A percentile compares a stretch with the other conserved stretches of the same genome.
Conservation (phyloP, 2,888 invertebrate species). For the Apodemia zela region DNA sequence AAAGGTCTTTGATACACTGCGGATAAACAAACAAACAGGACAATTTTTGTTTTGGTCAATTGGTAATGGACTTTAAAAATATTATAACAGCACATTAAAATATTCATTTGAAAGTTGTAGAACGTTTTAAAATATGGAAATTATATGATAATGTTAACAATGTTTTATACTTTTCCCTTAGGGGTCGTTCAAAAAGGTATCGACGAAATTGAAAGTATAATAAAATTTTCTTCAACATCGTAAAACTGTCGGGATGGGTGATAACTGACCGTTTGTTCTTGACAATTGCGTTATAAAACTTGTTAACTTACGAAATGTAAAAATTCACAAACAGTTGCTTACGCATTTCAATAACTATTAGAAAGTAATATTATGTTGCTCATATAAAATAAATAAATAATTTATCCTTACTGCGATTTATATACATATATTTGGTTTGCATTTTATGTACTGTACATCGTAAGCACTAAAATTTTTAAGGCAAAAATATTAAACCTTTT, state of each 20-base stretch:
- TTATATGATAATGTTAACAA: constrained; percentile 33
- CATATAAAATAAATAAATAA: too few relatives aligned
- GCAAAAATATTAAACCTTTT: too few relatives aligned
- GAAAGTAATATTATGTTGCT: too few relatives aligned
- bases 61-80: too few relatives aligned
- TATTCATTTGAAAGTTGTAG: neutral
- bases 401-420: too few relatives aligned
- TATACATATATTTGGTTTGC: too few relatives aligned
- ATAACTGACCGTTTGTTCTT: constrained; percentile 49
- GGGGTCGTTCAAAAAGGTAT: constrained; percentile 42
- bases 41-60: too few relatives aligned
- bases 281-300: constrained; percentile 28
- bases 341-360: neutral
- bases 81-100: neutral
- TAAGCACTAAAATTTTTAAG: too few relatives aligned
- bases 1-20: too few relatives aligned
- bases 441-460: too few relatives aligned
- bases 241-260: constrained; percentile 54
- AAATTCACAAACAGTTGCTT: constrained; percentile 1
- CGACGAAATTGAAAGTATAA: constrained; percentile 57
- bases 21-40: too few relatives aligned
- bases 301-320: constrained; percentile 27
- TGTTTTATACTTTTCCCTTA: constrained; percentile 43
- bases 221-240: constrained; percentile 55
- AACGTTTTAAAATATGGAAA: neutral